Evolutionary conservation across 1,140 invertebrate species (phyloP), one percentile per base, ranked within the genome.

Genomic region (Drosophila tropicalis): DNA sequence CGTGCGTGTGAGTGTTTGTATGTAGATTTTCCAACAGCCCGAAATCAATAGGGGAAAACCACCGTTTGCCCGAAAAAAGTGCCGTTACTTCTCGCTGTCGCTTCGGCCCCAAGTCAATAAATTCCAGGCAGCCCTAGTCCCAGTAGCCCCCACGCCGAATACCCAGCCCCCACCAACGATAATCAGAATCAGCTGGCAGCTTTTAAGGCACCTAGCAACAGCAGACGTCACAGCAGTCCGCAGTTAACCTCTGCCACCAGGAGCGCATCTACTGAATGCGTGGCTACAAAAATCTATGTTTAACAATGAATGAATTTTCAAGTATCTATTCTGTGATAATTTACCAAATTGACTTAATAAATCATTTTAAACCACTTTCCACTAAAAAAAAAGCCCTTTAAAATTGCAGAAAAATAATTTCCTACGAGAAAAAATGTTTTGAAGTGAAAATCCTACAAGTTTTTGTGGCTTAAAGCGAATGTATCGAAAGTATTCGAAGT

Each of bases 11-110:
- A 22, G 4, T 12, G 44, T 58, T 2, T 36, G 15, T 61, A 60
- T 72, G 62, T 55, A 19, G 44, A 62, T 62, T 64, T 62, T 51
- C 56, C 70, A 73, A 64, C 58, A 51, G 41, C 34, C 67, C 73
- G 62, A 77, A 77, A 77, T 77, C 74, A 77, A 77, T 77, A 76
- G 55, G 72, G 72, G 60, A 76, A 68, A 64, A 76, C 72, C 15
- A 76, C 72, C 15, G 66, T 76, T 76, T 70, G 40, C 39, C 73
- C 66, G 72, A 60, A 63, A 29, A 29, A 64, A 39, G 56, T 57
- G 67, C 74, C 74, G 74, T 77, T 77, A 70, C 67, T 71, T 54
- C 70, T 77, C 34, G 29, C 29, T 29, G 47, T 55, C 22, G 25
- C 39, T 25, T 40, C 44, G 25, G 32, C 19, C 29, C 29, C 32